Evolutionary conservation across 2,888 invertebrate species (phyloP).

Genomic region (Chrysolina americana): DNA sequence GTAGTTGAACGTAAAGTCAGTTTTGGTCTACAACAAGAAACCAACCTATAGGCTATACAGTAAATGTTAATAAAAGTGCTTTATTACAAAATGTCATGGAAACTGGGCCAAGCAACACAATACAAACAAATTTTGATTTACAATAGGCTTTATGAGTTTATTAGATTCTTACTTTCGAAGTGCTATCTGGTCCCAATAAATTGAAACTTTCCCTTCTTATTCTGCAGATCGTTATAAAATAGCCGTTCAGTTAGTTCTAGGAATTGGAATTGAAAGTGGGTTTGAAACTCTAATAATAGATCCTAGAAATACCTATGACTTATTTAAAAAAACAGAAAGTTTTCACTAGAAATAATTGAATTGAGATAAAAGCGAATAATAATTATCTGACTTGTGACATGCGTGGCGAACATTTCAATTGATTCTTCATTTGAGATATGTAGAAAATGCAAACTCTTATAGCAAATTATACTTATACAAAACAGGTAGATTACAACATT

Average conservation of each 20-base stretch:
- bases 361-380: too few relatives aligned
- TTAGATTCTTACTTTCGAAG: slow-evolving; percentile 19
- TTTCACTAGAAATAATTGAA: too few relatives aligned
- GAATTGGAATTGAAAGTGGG: too few relatives aligned
- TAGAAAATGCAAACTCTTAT: too few relatives aligned
- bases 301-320: too few relatives aligned
- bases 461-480: too few relatives aligned
- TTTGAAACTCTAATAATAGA: too few relatives aligned
- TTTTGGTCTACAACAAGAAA: slow-evolving; percentile 1
- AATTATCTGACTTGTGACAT: too few relatives aligned
- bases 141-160: slow-evolving; percentile 20
- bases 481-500: too few relatives aligned
- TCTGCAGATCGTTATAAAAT: slow-evolving; percentile 1
- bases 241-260: not conserved
- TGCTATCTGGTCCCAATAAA: slow-evolving; percentile 9
- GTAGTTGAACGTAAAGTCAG: not conserved
- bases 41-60: slow-evolving; percentile 10
- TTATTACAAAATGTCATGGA: not conserved
- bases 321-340: too few relatives aligned
- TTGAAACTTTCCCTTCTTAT: slow-evolving; percentile 17
- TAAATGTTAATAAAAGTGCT: slow-evolving; percentile 15
- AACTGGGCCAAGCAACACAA: slow-evolving; percentile 14
- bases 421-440: too few relatives aligned
- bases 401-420: too few relatives aligned
- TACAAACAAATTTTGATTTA: slow-evolving; percentile 18